Percentiles rank a stretch among this genome's conserved stretches.
Evolutionary conservation across 2,113 vertebrate genomes (phyloP).

Genomic region (Pterocles burchelli): DNA sequence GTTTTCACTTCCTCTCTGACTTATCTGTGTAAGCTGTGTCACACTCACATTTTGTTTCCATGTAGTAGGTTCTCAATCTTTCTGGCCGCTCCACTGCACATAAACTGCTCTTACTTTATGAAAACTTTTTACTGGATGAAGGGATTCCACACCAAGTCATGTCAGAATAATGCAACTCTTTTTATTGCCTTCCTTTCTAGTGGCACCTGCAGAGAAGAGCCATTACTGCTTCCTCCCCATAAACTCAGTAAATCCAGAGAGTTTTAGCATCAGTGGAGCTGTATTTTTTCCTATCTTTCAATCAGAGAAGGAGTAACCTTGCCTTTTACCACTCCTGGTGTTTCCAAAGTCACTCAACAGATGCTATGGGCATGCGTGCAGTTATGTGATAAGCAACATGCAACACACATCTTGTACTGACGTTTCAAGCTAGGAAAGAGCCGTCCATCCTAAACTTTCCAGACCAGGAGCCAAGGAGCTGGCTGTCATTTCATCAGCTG

Average conservation of each 20-base stretch:
- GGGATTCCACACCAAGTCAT: not conserved
- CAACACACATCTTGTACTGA: rapidly evolving
- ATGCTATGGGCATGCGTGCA: not conserved
- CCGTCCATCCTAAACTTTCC: not conserved
- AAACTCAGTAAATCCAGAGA: not conserved
- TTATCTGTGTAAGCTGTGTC: not conserved
- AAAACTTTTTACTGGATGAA: not conserved
- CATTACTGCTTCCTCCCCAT: not conserved
- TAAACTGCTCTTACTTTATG: not conserved
- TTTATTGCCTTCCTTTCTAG: not conserved
- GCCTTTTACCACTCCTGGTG: not conserved
- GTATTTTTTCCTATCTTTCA: not conserved
- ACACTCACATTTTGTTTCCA: not conserved
- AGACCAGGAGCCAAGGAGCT: not conserved
- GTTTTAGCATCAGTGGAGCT: not conserved
- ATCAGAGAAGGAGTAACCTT: not conserved
- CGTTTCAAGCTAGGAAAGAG: not conserved
- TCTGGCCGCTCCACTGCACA: not conserved
- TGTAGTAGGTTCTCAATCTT: not conserved
- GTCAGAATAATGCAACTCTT: not conserved
- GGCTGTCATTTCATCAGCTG: not conserved
- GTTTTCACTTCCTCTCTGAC: not conserved
- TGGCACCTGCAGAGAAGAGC: not conserved
- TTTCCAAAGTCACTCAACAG: not conserved
- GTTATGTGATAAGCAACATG: not conserved